These are phyloP conservation scores for Tetrax tetrax DNA, from an alignment of 2,113 vertebrate species.

Conservation along the genomic window DNA sequence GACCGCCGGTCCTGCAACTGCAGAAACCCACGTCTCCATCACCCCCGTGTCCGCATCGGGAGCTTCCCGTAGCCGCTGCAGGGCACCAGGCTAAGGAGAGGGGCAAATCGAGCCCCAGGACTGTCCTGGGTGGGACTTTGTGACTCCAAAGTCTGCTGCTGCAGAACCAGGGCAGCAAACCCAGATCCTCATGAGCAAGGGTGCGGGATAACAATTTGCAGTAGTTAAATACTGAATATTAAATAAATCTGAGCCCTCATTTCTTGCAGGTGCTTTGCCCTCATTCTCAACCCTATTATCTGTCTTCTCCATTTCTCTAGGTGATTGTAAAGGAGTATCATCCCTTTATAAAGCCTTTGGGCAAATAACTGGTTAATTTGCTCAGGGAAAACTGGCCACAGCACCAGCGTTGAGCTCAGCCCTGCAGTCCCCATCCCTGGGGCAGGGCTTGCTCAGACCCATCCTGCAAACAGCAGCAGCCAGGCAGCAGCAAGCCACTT, in stretches of 20 bases:
- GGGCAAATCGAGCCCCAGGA: not conserved
- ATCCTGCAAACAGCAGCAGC: not conserved
- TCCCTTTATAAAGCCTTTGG: not conserved
- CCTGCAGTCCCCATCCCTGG: not conserved
- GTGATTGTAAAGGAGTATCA: not conserved
- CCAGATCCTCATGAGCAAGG: not conserved
- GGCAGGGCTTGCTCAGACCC: not conserved
- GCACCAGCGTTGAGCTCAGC: not conserved
- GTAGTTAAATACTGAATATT: not conserved
- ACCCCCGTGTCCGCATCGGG: accelerated
- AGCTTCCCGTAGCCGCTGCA: accelerated
- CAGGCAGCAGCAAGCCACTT: not conserved
- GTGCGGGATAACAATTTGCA: not conserved
- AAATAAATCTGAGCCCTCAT: not conserved
- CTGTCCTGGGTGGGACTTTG: not conserved
- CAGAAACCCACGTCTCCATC: not conserved
- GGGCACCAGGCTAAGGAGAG: not conserved
- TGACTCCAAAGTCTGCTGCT: not conserved
- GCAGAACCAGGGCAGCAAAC: not conserved
- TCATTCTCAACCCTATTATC: not conserved
- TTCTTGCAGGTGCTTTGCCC: not conserved
- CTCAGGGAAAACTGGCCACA: not conserved
- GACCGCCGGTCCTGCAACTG: slow-evolving; percentile 48
- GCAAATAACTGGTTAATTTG: not conserved
- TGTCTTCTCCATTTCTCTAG: not conserved